phyloP scores from a whole-genome alignment of 2,113 vertebrate genomes.

The Corydoras maculifer region DNA sequence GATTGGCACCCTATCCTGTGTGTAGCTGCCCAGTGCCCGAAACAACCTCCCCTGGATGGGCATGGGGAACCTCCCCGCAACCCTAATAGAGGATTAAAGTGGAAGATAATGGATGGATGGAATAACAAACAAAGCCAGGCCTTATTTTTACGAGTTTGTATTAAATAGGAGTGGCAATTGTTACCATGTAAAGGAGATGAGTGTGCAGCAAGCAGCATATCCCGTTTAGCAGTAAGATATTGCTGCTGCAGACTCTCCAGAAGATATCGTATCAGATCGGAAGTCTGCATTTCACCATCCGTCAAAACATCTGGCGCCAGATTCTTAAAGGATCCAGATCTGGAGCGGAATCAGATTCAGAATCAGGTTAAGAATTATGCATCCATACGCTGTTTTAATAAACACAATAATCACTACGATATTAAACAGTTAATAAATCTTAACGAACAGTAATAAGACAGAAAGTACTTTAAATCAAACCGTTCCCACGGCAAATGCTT shows the following conservation, averaged over 20 bases:
- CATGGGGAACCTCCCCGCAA: no score
- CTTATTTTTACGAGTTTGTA: no score
- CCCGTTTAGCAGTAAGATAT: slow-evolving; percentile 57
- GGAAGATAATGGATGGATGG: no score
- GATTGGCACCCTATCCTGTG: no score
- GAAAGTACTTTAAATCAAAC: not conserved
- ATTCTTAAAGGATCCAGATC: slow-evolving; percentile 20
- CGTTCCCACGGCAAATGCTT: not conserved
- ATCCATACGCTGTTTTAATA: no score
- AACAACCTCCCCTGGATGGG: no score
- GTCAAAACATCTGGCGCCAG: not conserved
- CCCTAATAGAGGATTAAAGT: no score
- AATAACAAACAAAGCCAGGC: no score
- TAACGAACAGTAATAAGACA: not conserved
- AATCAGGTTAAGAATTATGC: not conserved
- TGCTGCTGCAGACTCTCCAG: slow-evolving; percentile 66
- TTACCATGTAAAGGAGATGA: slow-evolving; percentile 72
- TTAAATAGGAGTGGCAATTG: not conserved
- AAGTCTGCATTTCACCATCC: slow-evolving; percentile 5
- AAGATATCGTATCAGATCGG: slow-evolving; percentile 59
- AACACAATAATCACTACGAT: no score
- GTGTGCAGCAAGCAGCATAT: slow-evolving; percentile 73
- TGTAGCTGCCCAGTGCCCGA: no score
- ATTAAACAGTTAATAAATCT: no score
- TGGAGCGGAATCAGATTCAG: not conserved